A percentile compares a stretch with the other conserved stretches of the same genome.
Conservation (phyloP, 2,888 invertebrate species). For the Endomychus coccineus region DNA sequence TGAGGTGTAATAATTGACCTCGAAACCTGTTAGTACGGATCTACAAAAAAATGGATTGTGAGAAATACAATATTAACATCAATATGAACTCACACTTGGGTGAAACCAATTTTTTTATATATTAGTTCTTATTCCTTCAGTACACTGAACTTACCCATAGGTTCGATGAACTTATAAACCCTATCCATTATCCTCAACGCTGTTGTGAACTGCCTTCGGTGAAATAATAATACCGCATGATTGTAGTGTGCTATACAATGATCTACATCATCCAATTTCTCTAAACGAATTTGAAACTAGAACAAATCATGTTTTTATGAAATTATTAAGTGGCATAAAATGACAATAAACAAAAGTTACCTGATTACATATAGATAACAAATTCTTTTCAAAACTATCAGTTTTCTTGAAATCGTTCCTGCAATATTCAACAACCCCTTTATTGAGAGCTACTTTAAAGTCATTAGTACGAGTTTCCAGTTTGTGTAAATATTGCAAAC, state of each 20-base stretch:
- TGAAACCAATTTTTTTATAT: too few species aligned
- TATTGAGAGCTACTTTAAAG: conserved; percentile 74
- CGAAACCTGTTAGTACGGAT: too few species aligned
- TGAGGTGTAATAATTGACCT: too few species aligned
- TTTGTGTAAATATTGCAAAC: conserved; percentile 57
- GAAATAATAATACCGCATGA: conserved; percentile 70
- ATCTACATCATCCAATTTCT: conserved; percentile 57
- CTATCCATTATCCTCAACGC: conserved; percentile 56
- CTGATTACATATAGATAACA: conserved; percentile 56
- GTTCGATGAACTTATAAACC: conserved; percentile 59
- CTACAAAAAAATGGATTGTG: too few species aligned
- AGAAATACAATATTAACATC: too few species aligned
- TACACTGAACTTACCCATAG: conserved; percentile 58
- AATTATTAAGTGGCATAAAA: not conserved
- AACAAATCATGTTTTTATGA: conserved; percentile 15
- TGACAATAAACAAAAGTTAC: conserved; percentile 26
- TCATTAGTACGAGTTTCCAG: conserved; percentile 59
- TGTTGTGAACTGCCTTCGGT: conserved; percentile 65
- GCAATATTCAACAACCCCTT: conserved; percentile 75
- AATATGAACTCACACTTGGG: too few species aligned
- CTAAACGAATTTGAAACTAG: conserved; percentile 40
- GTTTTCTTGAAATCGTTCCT: conserved; percentile 65
- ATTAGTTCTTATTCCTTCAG: too few species aligned
- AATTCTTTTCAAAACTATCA: conserved; percentile 61
- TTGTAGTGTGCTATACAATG: conserved; percentile 67